Evolutionary conservation across 1,140 invertebrate species (phyloP).

Genomic region (Tetraneura akinire): DNA sequence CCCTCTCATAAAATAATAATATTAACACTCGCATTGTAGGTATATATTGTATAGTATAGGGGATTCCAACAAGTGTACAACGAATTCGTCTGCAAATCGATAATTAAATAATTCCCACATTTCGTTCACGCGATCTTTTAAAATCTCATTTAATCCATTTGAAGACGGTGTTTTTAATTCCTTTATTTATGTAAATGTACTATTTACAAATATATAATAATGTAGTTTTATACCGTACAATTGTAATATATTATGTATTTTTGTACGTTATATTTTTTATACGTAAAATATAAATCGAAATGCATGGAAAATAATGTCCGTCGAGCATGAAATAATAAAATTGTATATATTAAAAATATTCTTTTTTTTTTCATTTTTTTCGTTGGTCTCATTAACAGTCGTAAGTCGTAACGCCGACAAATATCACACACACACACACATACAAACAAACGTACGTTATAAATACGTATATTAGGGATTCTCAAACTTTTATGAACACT

Average conservation of each 20-base stretch:
- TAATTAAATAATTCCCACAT: neutral
- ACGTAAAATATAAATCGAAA: too few species aligned
- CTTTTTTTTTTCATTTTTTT: too few species aligned
- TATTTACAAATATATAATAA: neutral
- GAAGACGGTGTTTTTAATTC: neutral
- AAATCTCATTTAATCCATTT: neutral
- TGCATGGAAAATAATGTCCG: conserved; percentile 19
- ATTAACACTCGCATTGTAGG: neutral
- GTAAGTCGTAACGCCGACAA: neutral
- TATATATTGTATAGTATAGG: neutral
- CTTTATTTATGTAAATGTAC: neutral
- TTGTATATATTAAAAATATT: too few species aligned
- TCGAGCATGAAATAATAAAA: conserved; percentile 34
- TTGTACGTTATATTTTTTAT: too few species aligned
- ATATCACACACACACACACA: neutral
- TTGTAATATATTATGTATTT: neutral
- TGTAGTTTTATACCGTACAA: neutral
- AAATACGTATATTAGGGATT: neutral
- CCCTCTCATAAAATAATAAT: neutral
- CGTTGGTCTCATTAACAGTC: neutral
- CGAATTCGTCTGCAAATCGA: neutral
- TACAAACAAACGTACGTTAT: conserved; percentile 16
- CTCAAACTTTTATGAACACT: too few species aligned
- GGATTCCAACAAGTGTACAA: neutral
- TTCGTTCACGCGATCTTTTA: neutral